Evolutionary conservation across 2,888 invertebrate genomes (phyloP).

Genomic region (Koerneria pararmatus): DNA sequence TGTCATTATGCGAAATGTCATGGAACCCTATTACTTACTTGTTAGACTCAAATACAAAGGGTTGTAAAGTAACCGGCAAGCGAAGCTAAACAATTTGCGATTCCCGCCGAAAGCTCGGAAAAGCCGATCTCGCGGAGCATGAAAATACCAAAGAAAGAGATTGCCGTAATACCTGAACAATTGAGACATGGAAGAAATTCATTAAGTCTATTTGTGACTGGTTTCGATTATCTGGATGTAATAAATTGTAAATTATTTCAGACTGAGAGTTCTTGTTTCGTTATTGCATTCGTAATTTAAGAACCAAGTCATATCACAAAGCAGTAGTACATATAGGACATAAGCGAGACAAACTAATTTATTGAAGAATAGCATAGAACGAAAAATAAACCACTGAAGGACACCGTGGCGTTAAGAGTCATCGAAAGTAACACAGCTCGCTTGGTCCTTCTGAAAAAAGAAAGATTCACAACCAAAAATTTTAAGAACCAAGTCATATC

Average conservation of each 20-base stretch:
- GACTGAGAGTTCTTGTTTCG: background rate
- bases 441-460: conserved; percentile 17
- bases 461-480: too few relatives aligned
- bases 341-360: background rate
- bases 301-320: too few relatives aligned
- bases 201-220: too few relatives aligned
- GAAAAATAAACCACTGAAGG: conserved; percentile 26
- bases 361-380: background rate
- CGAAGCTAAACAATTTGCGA: conserved; percentile 44
- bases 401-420: conserved; percentile 43
- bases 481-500: conserved; percentile 18
- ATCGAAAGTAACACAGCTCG: conserved; percentile 31
- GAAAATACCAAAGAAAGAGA: conserved; percentile 51
- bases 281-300: background rate
- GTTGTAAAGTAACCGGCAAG: too few relatives aligned
- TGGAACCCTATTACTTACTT: too few relatives aligned
- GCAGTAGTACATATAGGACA: too few relatives aligned
- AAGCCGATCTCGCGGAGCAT: conserved; percentile 45
- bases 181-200: too few relatives aligned
- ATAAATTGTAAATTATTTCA: too few relatives aligned
- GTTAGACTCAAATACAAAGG: too few relatives aligned
- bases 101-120: conserved; percentile 32
- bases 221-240: too few relatives aligned
- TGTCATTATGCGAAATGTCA: too few relatives aligned
- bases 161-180: conserved; percentile 45